phyloP scores from a whole-genome alignment of 92 coral and sea anemone genomes.

The Actinostola sp. region DNA sequence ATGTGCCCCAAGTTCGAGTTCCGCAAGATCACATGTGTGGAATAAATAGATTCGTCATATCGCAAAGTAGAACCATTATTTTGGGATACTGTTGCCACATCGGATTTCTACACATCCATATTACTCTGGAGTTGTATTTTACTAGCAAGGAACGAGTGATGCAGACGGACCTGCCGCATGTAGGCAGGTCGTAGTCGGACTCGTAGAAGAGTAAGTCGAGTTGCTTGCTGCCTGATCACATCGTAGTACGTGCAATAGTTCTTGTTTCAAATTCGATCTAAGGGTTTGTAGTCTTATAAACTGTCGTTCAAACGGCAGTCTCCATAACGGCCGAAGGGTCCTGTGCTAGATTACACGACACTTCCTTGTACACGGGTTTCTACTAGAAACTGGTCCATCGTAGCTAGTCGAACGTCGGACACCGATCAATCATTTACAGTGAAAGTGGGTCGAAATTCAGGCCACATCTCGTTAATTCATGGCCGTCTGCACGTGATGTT shows the following conservation, averaged over 20 bases:
- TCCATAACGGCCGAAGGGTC: background rate
- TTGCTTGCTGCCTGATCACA: too few relatives aligned
- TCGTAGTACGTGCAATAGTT: background rate
- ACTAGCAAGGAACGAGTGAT: too few relatives aligned
- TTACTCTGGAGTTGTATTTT: too few relatives aligned
- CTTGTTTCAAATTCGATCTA: background rate
- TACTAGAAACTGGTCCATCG: background rate
- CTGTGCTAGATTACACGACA: background rate
- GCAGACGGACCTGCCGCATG: too few relatives aligned
- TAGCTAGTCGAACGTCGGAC: background rate
- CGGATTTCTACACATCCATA: too few relatives aligned
- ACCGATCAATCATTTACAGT: background rate
- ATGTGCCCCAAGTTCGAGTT: too few relatives aligned
- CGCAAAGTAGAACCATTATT: too few relatives aligned
- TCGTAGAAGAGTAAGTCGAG: too few relatives aligned
- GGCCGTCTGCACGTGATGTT: slow-evolving; percentile 15
- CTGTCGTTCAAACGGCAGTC: background rate
- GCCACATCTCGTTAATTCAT: background rate
- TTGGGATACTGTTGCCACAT: too few relatives aligned
- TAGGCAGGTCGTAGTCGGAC: too few relatives aligned
- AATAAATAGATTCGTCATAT: too few relatives aligned
- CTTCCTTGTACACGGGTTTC: background rate
- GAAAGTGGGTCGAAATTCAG: background rate
- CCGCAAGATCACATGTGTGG: too few relatives aligned
- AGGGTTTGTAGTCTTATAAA: background rate